Evolutionary conservation across 2,113 vertebrate genomes (phyloP), one percentile per base, ranked within the genome.

Genomic region (Perognathus longimembris): DNA sequence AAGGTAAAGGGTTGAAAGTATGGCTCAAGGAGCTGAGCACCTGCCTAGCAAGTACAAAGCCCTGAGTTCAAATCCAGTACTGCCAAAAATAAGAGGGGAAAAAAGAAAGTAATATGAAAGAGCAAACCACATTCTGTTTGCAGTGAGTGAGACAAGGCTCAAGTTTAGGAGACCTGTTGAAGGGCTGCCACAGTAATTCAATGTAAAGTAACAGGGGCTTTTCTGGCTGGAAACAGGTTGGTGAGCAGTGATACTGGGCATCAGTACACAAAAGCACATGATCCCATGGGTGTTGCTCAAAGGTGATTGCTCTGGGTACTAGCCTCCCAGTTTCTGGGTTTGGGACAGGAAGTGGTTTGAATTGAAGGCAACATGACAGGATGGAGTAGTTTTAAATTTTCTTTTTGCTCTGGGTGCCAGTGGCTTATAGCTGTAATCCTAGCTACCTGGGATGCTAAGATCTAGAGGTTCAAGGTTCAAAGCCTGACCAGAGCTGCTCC

Each of bases 201-300:
- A 15, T 45, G 24, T 0, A 0, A 40, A 63, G 6, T 11, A 20
- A 4, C 24, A 40, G 12, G 6, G 42, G 26, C 26, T 12, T 64
- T 50, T 90, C 21, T 8, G 64, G 32, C 75, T n/a, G 34, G 70
- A 88, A 76, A 66, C 32, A 42, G n/a, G 70, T 4, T 42, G 59
- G 26, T 1, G 9, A 79, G 26, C 67, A 45, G 38, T 12, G 50
- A 64, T 30, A 24, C 3, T 2, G 12, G 24, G 11, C 34, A 5
- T 40, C 11, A 59, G 42, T 61, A 42, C 11, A 42, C 3, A 14
- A 63, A 32, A 80, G 17, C 78, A n/a, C 4, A 0, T 10, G 70
- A 21, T 30, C 2, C 78, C 67, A 3, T 38, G 63, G 63, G 54
- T 36, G 3, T 5, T 42, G 89, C n/a, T 38, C 66, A 74, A 71